Evolutionary conservation across 2,113 vertebrate species (phyloP), one percentile per base, ranked within the genome.

Genomic region (Columbina picui): DNA sequence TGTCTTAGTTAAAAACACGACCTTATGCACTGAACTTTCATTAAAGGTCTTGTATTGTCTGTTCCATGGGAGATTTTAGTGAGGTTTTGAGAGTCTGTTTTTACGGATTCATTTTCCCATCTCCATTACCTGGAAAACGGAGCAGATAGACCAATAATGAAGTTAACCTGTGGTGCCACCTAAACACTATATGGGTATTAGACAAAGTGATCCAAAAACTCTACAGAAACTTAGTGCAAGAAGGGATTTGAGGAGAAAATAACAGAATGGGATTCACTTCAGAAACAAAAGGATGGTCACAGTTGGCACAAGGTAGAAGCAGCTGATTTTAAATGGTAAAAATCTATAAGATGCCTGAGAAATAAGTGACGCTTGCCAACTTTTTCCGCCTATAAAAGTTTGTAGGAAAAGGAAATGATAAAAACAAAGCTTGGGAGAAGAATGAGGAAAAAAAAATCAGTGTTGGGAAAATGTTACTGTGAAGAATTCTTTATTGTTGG

Each of bases 301-400:
- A 41, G 55, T 0, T 57, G 16, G 9, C 2, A 3, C 71, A 13
- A 67, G 25, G 47, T 0, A 73, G 50, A n/a, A 78, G 21, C 5
- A 87, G 7, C 5, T 39, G 9, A 34, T 57, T 50, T 63, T 41
- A 88, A 77, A 50, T 15, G 3, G 9, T 53, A 34, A 82, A 68
- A 49, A 43, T 49, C 1, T 2, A 1, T 45, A 80, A 55, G 4
- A 39, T 39, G 9, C 22, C 6, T 38, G 14, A 65, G 67, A 84
- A 90, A 29, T 29, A 81, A 8, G 9, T 56, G 23, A 17, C 15
- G 29, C 21, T 84, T 70, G 34, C 11, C 36, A 79, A 16, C 4
- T 32, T 49, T 2, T 47, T 89, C 29, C 29, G 29, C 29, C 12
- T 57, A 80, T 32, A 69, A 65, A 71, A 21, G 2, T 49, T 63